These are phyloP conservation scores for Tetragnatha montana DNA, from an alignment of 2,888 invertebrate genomes.

Conservation along the genomic window DNA sequence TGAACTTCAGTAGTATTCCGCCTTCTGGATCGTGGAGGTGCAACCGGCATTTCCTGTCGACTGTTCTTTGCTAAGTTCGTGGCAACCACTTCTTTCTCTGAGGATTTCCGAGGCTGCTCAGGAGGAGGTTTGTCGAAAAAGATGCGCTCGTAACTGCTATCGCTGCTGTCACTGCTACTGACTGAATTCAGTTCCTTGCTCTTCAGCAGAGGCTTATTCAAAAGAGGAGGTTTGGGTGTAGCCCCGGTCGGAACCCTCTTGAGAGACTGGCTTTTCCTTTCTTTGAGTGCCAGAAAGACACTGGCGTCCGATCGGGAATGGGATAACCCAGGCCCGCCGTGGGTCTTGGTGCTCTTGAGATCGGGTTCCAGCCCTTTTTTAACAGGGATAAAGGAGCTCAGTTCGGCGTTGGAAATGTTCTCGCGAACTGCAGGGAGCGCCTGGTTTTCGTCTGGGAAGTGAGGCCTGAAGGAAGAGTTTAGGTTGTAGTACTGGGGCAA, in stretches of 20 bases:
- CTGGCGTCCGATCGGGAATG: slow-evolving; percentile 70
- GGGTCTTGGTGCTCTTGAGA: slow-evolving; percentile 8
- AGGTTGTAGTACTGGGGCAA: slow-evolving; percentile 32
- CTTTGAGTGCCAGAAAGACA: slow-evolving; percentile 64
- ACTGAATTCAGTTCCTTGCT: slow-evolving; percentile 30
- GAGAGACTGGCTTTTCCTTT: slow-evolving; percentile 41
- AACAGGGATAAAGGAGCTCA: neutral
- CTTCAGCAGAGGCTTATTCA: slow-evolving; percentile 25
- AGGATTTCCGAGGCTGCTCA: slow-evolving; percentile 2
- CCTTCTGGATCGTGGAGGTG: slow-evolving; percentile 61
- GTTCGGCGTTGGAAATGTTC: slow-evolving; percentile 48
- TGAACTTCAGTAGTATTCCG: slow-evolving; percentile 60
- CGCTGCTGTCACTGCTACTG: slow-evolving; percentile 62
- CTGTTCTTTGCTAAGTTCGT: slow-evolving; percentile 21
- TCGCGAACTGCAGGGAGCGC: slow-evolving; percentile 56
- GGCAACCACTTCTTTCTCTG: slow-evolving; percentile 12
- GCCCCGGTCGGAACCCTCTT: neutral
- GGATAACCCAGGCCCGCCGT: slow-evolving; percentile 34
- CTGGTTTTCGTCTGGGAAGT: slow-evolving; percentile 15
- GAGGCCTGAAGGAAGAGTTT: slow-evolving; percentile 1
- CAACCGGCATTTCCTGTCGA: slow-evolving; percentile 59
- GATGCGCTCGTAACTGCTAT: slow-evolving; percentile 62
- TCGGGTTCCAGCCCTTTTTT: neutral
- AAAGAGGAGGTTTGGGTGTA: neutral
- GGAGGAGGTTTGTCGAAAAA: slow-evolving; percentile 36